A percentile compares a stretch with the other conserved stretches of the same genome.
phyloP scores from a whole-genome alignment of 2,888 invertebrate species.

The Stenoptilia bipunctidactyla region DNA sequence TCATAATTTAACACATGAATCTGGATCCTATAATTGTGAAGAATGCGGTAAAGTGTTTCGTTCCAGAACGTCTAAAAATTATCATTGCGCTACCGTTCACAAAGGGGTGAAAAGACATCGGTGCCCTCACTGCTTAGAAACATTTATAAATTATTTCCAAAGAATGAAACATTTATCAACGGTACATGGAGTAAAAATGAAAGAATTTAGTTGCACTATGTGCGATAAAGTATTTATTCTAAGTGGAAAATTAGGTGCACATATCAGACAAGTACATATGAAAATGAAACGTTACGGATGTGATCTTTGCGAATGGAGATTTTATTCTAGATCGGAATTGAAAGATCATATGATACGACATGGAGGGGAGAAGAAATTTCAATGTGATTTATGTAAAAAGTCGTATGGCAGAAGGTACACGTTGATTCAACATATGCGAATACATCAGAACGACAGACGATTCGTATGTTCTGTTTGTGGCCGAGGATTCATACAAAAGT shows the following conservation, averaged over 20 bases:
- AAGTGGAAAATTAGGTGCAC: slow-evolving; percentile 31
- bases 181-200: background rate
- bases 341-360: slow-evolving; percentile 63
- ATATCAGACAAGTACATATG: slow-evolving; percentile 44
- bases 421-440: too few relatives aligned
- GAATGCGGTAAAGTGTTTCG: background rate
- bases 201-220: slow-evolving; percentile 28
- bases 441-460: too few relatives aligned
- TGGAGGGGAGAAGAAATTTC: slow-evolving; percentile 58
- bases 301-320: slow-evolving; percentile 35
- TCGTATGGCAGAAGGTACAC: slow-evolving; percentile 46
- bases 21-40: background rate
- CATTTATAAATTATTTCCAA: background rate
- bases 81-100: background rate
- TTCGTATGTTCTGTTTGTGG: too few relatives aligned
- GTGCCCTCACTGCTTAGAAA: background rate
- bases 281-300: slow-evolving; percentile 50
- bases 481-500: too few relatives aligned
- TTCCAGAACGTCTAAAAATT: background rate
- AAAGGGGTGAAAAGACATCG: background rate
- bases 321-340: slow-evolving; percentile 46
- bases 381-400: slow-evolving; percentile 57
- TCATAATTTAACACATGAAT: background rate
- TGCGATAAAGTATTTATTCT: slow-evolving; percentile 39
- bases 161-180: background rate